Evolutionary conservation across 2,888 invertebrate genomes (phyloP).

Genomic region (Melipona beecheii): DNA sequence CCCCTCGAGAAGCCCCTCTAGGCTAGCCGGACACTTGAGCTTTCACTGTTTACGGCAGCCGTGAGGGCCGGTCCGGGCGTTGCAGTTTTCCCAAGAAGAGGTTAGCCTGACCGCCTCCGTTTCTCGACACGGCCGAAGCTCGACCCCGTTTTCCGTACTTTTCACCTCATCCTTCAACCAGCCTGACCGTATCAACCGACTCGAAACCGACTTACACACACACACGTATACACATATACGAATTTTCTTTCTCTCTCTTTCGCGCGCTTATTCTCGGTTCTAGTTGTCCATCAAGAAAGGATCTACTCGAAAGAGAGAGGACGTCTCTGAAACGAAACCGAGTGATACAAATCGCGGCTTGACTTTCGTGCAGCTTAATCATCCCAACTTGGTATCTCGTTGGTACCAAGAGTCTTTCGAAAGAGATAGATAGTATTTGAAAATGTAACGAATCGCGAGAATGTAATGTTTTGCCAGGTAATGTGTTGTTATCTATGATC

Average conservation of each 20-base stretch:
- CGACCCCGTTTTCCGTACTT: slow-evolving; percentile 68
- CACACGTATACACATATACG: no score
- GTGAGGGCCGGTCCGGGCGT: slow-evolving; percentile 24
- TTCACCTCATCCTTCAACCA: slow-evolving; percentile 58
- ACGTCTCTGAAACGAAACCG: neutral
- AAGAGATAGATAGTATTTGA: neutral
- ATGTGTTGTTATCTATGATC: neutral
- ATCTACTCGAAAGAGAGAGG: slow-evolving; percentile 11
- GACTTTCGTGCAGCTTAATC: slow-evolving; percentile 8
- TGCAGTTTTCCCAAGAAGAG: slow-evolving; percentile 58
- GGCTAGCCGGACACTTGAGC: slow-evolving; percentile 73
- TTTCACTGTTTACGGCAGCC: slow-evolving; percentile 76
- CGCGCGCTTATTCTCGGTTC: neutral
- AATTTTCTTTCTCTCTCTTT: no score
- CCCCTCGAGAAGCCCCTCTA: slow-evolving; percentile 62
- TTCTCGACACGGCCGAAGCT: slow-evolving; percentile 59
- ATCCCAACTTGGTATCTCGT: neutral
- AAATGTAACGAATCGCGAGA: neutral
- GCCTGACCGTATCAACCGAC: slow-evolving; percentile 38
- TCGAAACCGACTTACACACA: neutral
- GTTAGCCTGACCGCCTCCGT: slow-evolving; percentile 66
- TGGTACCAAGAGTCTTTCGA: neutral
- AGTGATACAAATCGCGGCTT: slow-evolving; percentile 35
- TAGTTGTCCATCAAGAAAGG: slow-evolving; percentile 17
- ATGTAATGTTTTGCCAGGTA: neutral